These are phyloP conservation scores for Nothobranchius furzeri DNA, from an alignment of 2,113 vertebrate species.

Conservation along the genomic window DNA sequence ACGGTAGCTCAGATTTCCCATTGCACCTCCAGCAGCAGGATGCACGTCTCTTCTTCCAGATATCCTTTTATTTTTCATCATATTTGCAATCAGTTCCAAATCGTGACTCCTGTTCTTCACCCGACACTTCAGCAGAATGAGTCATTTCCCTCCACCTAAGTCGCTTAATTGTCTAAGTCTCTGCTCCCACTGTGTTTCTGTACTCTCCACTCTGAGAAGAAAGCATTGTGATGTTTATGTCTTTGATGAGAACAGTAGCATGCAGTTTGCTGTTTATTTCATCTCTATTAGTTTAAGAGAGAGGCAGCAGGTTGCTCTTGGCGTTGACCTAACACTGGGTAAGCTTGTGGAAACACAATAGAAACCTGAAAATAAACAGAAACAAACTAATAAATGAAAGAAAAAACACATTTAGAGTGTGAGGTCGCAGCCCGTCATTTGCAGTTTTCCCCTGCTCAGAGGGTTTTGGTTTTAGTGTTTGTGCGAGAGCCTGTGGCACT, in stretches of 20 bases:
- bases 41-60: too few relatives aligned
- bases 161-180: neutral
- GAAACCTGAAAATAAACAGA: neutral
- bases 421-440: neutral
- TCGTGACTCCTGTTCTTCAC: too few relatives aligned
- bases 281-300: neutral
- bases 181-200: neutral
- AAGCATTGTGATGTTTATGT: too few relatives aligned
- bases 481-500: neutral
- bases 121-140: neutral
- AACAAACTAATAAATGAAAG: neutral
- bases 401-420: neutral
- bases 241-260: too few relatives aligned
- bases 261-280: too few relatives aligned
- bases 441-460: constrained; percentile 16
- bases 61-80: too few relatives aligned
- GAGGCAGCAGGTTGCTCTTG: neutral
- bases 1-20: too few relatives aligned
- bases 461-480: constrained; percentile 13
- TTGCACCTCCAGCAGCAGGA: too few relatives aligned
- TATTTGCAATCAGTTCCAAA: too few relatives aligned
- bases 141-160: neutral
- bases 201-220: too few relatives aligned
- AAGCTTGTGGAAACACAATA: neutral
- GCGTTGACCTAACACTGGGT: neutral